Evolutionary conservation across 1,140 invertebrate genomes (phyloP), one percentile per base, ranked within the genome.

Genomic region (Euura lappo): DNA sequence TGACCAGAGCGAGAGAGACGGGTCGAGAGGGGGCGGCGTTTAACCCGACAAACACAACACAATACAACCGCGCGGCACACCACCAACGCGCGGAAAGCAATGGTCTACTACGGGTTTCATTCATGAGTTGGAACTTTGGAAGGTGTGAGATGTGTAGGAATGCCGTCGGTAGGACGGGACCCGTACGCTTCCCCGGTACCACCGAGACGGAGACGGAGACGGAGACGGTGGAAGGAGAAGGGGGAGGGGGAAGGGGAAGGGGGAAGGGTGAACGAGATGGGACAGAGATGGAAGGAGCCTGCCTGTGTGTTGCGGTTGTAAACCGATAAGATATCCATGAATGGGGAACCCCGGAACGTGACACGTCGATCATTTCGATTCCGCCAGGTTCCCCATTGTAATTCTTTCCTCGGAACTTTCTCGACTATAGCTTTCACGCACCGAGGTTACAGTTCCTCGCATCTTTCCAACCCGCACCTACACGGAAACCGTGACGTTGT

Each of bases 311-410:
- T 64, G 69, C 69, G 65, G 74, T 75, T 76, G 78, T 74, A 77
- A 77, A 75, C 69, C 79, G 79, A 82, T 80, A 80, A 80, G 79
- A 79, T 77, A 79, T 78, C 79, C 79, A 78, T 79, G 80, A 80
- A 81, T 80, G 80, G 79, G 72, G 74, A 70, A 75, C 76, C 72
- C 75, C 28, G 28, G 28, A 28, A 28, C 28, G 28, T 28, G 28
- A 28, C 28, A 72, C 74, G 74, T 60, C 28, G 28, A 28, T 28
- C 28, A 28, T 28, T 28, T 28, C 28, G 28, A 28, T 28, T 28
- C 28, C 28, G 1, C 28, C 28, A 28, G 28, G 28, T 28, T 28
- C 28, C 28, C 28, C 28, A 28, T 28, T 28, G 1, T 1, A 28
- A 28, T 28, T 28, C 28, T 1, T 28, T 28, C 28, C 28, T 28